These are phyloP conservation scores for Cottoperca gobio DNA, from an alignment of 2,797 vertebrate genomes.

Conservation along the genomic window DNA sequence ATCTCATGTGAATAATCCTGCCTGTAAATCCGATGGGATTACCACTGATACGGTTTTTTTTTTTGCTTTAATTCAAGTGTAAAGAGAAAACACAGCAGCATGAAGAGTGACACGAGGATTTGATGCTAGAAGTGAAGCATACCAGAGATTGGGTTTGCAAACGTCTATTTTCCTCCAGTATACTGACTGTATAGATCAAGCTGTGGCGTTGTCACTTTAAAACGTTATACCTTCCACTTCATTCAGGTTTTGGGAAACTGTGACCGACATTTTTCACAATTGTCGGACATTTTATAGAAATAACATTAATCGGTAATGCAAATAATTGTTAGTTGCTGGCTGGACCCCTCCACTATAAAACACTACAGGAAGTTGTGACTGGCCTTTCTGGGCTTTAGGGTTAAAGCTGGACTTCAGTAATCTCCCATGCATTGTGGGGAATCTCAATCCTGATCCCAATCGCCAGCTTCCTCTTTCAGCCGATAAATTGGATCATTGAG, in stretches of 20 bases:
- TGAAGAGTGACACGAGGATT: slow-evolving; percentile 33
- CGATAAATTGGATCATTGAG: background rate
- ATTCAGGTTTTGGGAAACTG: no score
- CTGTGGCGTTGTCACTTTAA: background rate
- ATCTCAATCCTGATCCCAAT: no score
- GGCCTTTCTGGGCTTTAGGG: background rate
- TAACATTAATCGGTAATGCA: background rate
- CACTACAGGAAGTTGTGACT: background rate
- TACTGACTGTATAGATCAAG: background rate
- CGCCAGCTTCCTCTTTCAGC: no score
- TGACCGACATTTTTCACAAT: no score
- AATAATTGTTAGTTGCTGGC: background rate
- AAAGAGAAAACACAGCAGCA: slow-evolving; percentile 39
- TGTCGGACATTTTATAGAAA: background rate
- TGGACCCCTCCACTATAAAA: background rate
- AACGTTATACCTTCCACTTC: background rate
- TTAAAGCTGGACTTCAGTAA: background rate
- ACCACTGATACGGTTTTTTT: slow-evolving; percentile 52
- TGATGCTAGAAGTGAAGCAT: slow-evolving; percentile 17
- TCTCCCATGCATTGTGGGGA: background rate
- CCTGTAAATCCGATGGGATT: slow-evolving; percentile 64
- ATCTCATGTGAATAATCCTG: slow-evolving; percentile 66
- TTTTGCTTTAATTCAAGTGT: slow-evolving; percentile 56
- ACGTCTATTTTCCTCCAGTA: background rate
- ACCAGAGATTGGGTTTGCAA: background rate